Percentiles rank a stretch among this genome's conserved stretches.
Evolutionary conservation across 2,888 invertebrate species (phyloP).

Genomic region (Pristionchus maxplancki): DNA sequence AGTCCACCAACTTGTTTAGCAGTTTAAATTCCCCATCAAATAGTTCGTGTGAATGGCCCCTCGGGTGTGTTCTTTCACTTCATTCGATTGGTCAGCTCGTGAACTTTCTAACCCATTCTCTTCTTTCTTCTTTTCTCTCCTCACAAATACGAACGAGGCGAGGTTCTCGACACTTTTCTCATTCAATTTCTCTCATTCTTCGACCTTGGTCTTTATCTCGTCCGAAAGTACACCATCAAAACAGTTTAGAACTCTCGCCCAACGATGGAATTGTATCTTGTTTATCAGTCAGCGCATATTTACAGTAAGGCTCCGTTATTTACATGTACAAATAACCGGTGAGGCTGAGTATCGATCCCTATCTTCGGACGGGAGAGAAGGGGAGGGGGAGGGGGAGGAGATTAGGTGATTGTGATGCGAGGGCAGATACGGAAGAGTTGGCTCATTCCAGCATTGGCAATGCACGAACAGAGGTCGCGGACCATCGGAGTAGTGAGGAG

Average conservation of each 20-base stretch:
- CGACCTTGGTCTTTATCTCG: not conserved
- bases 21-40: too few species aligned
- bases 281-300: slow-evolving; percentile 26
- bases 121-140: slow-evolving; percentile 6
- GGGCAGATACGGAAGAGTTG: slow-evolving; percentile 8
- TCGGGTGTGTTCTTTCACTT: not conserved
- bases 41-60: not conserved
- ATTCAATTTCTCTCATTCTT: not conserved
- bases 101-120: not conserved
- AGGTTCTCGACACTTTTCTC: slow-evolving; percentile 30
- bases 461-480: slow-evolving; percentile 12
- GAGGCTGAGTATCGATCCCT: slow-evolving; percentile 16
- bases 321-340: slow-evolving; percentile 27
- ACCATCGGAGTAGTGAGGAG: slow-evolving; percentile 36
- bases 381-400: not conserved
- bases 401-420: slow-evolving; percentile 18
- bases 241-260: slow-evolving; percentile 5
- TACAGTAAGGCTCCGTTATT: slow-evolving; percentile 24
- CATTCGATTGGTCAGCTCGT: not conserved
- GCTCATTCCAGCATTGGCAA: slow-evolving; percentile 45
- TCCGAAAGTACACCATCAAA: slow-evolving; percentile 11
- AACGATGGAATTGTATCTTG: not conserved
- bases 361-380: not conserved
- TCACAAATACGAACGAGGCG: not conserved
- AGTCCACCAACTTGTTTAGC: not conserved